Evolutionary conservation across 2,113 vertebrate species (phyloP).

Genomic region (Sinocyclocheilus grahami): DNA sequence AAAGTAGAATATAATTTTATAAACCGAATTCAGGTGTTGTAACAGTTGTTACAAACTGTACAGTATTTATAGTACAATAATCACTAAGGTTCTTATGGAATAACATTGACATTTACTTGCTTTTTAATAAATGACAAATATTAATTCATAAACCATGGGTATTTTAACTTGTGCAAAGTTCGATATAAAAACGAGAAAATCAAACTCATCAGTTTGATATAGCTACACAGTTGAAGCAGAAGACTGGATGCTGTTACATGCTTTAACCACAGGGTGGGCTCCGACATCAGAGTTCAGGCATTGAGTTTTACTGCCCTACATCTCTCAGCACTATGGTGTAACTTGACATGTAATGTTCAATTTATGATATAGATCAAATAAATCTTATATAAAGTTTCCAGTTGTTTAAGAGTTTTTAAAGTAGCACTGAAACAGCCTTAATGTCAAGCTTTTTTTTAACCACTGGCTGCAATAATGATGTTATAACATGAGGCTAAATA

Average conservation of each 20-base stretch:
- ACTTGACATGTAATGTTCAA: neutral
- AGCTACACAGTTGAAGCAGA: neutral
- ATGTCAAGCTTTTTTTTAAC: neutral
- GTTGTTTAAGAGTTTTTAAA: neutral
- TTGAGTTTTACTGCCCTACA: neutral
- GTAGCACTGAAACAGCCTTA: neutral
- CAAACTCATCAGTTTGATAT: neutral
- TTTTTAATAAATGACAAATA: neutral
- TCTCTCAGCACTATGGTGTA: neutral
- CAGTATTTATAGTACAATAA: too few relatives aligned
- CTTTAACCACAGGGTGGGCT: constrained; percentile 59
- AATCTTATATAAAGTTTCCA: neutral
- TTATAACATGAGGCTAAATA: neutral
- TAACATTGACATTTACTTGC: too few relatives aligned
- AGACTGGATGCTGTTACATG: neutral
- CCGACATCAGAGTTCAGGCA: constrained; percentile 25
- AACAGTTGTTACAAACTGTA: too few relatives aligned
- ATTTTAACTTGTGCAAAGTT: neutral
- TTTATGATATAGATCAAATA: neutral
- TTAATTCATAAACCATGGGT: neutral
- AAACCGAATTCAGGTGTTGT: neutral
- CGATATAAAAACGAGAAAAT: neutral
- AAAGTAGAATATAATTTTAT: neutral
- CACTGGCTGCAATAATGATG: neutral
- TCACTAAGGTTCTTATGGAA: neutral